Conservation (phyloP, 2,113 vertebrate species). For the Crocuta crocuta region DNA sequence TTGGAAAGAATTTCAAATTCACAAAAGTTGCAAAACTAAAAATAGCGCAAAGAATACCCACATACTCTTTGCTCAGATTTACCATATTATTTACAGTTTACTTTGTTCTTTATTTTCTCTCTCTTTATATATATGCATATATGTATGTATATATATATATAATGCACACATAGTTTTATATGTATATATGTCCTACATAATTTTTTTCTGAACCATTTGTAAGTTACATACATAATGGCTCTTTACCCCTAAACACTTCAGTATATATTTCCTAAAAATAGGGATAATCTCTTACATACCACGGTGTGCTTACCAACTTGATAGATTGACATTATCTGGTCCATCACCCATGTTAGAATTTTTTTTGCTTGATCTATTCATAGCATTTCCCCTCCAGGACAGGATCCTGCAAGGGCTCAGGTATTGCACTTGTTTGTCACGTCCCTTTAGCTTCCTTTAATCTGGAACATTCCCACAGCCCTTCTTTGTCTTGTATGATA, state of each 20-base stretch:
- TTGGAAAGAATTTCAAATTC: constrained; percentile 19
- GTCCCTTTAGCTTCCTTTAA: background rate
- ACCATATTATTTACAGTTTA: background rate
- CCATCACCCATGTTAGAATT: background rate
- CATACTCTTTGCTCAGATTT: background rate
- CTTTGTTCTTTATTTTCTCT: background rate
- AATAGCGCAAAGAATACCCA: background rate
- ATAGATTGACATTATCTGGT: background rate
- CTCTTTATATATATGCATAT: background rate
- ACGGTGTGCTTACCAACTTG: background rate
- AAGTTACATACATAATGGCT: background rate
- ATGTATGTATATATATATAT: background rate
- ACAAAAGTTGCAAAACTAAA: background rate
- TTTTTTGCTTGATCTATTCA: background rate
- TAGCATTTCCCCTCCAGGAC: background rate
- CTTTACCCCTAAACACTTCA: background rate
- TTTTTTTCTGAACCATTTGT: background rate
- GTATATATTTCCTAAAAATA: background rate
- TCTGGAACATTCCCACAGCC: background rate
- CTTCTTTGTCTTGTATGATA: background rate
- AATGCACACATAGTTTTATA: background rate
- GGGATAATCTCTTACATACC: background rate
- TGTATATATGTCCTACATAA: background rate
- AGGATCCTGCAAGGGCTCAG: too few species aligned
- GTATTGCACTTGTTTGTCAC: background rate